These are phyloP conservation scores for Heliothis peltigera DNA, from an alignment of 2,888 invertebrate genomes.

Conservation along the genomic window DNA sequence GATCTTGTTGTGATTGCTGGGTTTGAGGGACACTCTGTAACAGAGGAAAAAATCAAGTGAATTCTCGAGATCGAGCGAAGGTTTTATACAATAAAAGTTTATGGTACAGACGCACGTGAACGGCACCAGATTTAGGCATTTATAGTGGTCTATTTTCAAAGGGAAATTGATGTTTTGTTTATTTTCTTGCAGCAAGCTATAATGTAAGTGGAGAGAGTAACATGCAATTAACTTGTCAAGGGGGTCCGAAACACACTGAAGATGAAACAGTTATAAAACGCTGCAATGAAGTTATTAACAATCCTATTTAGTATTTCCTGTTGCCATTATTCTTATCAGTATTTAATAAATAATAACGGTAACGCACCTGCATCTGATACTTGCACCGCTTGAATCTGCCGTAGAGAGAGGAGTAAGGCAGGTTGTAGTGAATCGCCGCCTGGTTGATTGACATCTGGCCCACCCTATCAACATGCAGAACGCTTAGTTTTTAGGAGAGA, in stretches of 20 bases:
- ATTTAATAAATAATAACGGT: neutral
- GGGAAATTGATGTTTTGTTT: neutral
- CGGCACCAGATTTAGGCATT: too few relatives aligned
- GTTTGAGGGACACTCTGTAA: slow-evolving; percentile 38
- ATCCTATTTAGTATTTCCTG: too few relatives aligned
- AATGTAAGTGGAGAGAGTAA: neutral
- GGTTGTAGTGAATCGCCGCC: slow-evolving; percentile 97
- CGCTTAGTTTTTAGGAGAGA: too few relatives aligned
- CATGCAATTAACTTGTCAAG: too few relatives aligned
- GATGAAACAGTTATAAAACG: too few relatives aligned
- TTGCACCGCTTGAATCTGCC: slow-evolving; percentile 97
- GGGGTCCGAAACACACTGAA: too few relatives aligned
- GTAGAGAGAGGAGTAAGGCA: slow-evolving; percentile 97
- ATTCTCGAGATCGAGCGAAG: neutral
- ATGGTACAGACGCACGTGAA: too few relatives aligned
- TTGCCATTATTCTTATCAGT: too few relatives aligned
- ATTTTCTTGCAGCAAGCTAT: neutral
- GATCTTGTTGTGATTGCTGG: slow-evolving; percentile 65
- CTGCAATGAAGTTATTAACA: too few relatives aligned
- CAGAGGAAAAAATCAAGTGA: neutral
- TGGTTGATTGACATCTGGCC: slow-evolving; percentile 98
- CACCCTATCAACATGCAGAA: slow-evolving; percentile 87
- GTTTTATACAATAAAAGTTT: too few relatives aligned
- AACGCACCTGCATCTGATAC: slow-evolving; percentile 91
- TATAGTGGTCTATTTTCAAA: neutral